Evolutionary conservation across 2,113 vertebrate genomes (phyloP), one percentile per base, ranked within the genome.

Genomic region (Falcunculus frontatus): DNA sequence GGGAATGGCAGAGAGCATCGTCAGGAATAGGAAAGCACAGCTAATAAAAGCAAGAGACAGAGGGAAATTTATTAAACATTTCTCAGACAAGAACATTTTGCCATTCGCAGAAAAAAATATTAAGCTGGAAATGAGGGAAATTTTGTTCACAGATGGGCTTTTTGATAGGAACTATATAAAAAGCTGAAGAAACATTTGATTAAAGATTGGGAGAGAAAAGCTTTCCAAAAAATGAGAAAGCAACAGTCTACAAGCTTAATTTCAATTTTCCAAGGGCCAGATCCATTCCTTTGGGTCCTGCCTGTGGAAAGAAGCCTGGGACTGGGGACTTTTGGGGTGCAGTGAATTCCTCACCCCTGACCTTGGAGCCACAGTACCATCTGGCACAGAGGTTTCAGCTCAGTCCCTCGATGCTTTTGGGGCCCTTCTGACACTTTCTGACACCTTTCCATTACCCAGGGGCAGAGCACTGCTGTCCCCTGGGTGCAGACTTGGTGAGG

Each of bases 31-130:
- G 96, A 95, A 77, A 91, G 92, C 50, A 35, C 8, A 7, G 73
- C 93, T 96, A 95, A 95, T 91, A 93, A 95, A 95, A 93, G 93
- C 72, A 69, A 74, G 72, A 2, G 15, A 62, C 81, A 35, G 91
- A 32, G 44, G 94, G 80, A 97, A 95, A 97, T 77, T 96, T 84
- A 96, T 95, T 94, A 94, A 95, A 57, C 60, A 44, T 93, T 44
- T 94, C 56, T 81, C 93, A 96, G 96, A 83, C 84, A 32, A 60
- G 96, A 92, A 93, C 87, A 96, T 88, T 95, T 83, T 88, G 93
- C 89, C 52, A 19, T 68, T 95, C 1, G 0, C 35, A 39, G 81
- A 5, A 65, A 76, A 77, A 83, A 90, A 85, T 63, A 74, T 83
- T 70, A 81, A 91, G 52, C 65, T 72, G 44, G 95, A 92, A 95